phyloP scores from a whole-genome alignment of 1,140 invertebrate species.

The Psilanteris sp. region DNA sequence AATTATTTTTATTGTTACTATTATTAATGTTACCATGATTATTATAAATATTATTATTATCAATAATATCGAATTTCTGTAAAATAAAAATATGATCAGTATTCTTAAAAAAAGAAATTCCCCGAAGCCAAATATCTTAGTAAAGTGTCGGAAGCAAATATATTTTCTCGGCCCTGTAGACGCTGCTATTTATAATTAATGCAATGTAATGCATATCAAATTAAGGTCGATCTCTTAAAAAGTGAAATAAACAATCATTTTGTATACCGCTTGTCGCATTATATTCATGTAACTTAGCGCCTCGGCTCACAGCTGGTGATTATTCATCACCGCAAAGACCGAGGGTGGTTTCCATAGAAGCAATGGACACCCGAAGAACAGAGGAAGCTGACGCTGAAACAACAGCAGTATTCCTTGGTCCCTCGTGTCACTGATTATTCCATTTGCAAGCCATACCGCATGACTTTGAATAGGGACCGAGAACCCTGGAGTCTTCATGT shows the following conservation, averaged over 20 bases:
- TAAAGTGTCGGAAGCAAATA: not conserved
- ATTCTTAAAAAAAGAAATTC: no score
- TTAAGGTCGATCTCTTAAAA: constrained; percentile 40
- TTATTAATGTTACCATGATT: no score
- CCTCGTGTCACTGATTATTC: constrained; percentile 77
- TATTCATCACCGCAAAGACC: constrained; percentile 74
- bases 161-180: not conserved
- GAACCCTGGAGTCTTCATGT: constrained; percentile 55
- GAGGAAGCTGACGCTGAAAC: constrained; percentile 58
- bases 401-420: constrained; percentile 68
- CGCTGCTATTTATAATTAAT: constrained; percentile 6
- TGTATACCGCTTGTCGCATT: constrained; percentile 15
- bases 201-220: constrained; percentile 40
- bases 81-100: no score
- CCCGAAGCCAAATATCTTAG: no score
- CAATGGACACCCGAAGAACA: constrained; percentile 61
- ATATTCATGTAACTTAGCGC: constrained; percentile 69
- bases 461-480: constrained; percentile 73
- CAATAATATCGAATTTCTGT: no score
- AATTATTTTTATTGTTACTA: no score
- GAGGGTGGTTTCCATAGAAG: constrained; percentile 67
- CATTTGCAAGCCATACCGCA: constrained; percentile 71
- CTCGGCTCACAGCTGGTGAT: constrained; percentile 69
- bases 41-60: not conserved
- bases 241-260: constrained; percentile 46